Evolutionary conservation across 2,888 invertebrate species (phyloP).

Genomic region (Sympetrum striolatum): DNA sequence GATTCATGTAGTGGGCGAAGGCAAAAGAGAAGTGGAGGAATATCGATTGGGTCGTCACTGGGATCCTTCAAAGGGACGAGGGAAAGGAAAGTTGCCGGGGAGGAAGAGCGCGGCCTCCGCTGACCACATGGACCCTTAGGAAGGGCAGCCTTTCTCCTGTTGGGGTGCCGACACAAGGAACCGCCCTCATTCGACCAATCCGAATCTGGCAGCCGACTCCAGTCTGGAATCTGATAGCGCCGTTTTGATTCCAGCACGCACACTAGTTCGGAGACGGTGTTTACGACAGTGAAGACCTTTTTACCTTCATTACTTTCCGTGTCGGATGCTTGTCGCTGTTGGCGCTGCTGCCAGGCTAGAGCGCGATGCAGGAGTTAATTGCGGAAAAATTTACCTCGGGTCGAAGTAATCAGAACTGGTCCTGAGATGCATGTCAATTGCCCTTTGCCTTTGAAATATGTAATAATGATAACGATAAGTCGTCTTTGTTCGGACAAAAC

Average conservation of each 20-base stretch:
- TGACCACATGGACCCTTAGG: conserved; percentile 14
- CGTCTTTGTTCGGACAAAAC: no score
- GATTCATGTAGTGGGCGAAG: not conserved
- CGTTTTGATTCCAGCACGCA: not conserved
- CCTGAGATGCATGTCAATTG: no score
- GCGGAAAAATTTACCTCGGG: no score
- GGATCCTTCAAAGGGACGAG: not conserved
- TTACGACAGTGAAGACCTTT: not conserved
- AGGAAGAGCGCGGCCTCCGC: not conserved
- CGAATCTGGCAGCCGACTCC: not conserved
- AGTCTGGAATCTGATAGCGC: not conserved
- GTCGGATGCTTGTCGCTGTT: not conserved
- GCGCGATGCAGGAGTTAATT: no score
- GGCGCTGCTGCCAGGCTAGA: not conserved
- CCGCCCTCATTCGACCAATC: not conserved
- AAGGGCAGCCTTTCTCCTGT: not conserved
- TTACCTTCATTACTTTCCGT: not conserved
- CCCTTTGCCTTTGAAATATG: no score
- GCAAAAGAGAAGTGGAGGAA: not conserved
- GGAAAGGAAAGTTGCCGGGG: not conserved
- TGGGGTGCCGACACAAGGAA: not conserved
- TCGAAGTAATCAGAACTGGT: no score
- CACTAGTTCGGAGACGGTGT: not conserved
- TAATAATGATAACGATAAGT: no score
- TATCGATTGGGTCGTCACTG: not conserved